phyloP scores from a whole-genome alignment of 1,140 invertebrate genomes.

The Aphidius ervi region DNA sequence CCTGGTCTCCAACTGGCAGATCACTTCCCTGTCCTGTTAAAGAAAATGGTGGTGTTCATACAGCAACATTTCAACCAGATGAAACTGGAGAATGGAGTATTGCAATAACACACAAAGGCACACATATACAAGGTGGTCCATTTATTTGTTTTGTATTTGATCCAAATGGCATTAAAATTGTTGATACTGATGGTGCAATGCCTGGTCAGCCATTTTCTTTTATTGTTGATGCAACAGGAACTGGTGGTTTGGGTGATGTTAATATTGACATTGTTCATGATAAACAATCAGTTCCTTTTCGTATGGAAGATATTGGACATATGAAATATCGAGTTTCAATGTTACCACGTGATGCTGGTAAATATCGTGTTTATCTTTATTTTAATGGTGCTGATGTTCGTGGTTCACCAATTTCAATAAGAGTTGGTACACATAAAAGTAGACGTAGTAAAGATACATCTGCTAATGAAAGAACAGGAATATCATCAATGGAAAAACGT shows the following conservation, averaged over 20 bases:
- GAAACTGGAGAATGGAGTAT: conserved; percentile 97
- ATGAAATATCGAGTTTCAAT: conserved; percentile 86
- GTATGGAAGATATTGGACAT: conserved; percentile 75
- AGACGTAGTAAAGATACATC: conserved; percentile 46
- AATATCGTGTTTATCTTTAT: conserved; percentile 89
- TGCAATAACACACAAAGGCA: conserved; percentile 89
- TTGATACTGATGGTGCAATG: conserved; percentile 70
- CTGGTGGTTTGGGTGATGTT: conserved; percentile 83
- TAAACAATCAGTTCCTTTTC: conserved; percentile 77
- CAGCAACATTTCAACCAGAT: conserved; percentile 92
- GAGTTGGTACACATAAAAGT: conserved; percentile 67
- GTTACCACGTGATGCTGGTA: conserved; percentile 82
- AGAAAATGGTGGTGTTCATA: conserved; percentile 75
- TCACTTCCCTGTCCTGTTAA: conserved; percentile 72
- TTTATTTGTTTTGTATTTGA: conserved; percentile 98
- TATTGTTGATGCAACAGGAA: conserved; percentile 74
- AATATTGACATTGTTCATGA: conserved; percentile 85
- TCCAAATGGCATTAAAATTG: conserved; percentile 77
- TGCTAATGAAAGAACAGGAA: conserved; percentile 38
- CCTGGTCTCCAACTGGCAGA: conserved; percentile 80
- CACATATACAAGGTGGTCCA: conserved; percentile 93
- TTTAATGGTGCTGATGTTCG: conserved; percentile 96
- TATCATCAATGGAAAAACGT: conserved; percentile 42
- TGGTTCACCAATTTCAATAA: conserved; percentile 78
- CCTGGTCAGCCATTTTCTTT: conserved; percentile 78